Conservation (phyloP, 2,888 invertebrate species). For the Orgyia antiqua region DNA sequence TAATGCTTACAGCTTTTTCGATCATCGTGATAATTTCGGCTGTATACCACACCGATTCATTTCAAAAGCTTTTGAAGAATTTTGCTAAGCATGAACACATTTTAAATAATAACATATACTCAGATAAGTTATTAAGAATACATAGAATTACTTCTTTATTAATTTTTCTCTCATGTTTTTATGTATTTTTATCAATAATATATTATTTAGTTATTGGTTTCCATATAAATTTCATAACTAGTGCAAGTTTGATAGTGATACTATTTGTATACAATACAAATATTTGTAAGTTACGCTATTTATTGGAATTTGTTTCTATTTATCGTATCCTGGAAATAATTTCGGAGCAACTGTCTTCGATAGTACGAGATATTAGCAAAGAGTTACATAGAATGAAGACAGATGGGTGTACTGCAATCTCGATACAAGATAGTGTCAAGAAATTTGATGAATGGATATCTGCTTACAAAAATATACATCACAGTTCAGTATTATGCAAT, state of each 20-base stretch:
- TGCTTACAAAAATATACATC: slow-evolving; percentile 29
- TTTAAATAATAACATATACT: slow-evolving; percentile 8
- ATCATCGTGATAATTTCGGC: slow-evolving; percentile 6
- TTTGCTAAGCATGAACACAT: slow-evolving; percentile 9
- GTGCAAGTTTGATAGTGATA: too few relatives aligned
- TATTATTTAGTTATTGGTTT: neutral
- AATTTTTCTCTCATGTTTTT: neutral
- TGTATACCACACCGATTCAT: slow-evolving; percentile 8
- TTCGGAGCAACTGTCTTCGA: slow-evolving; percentile 28
- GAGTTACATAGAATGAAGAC: neutral
- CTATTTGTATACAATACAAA: slow-evolving; percentile 6
- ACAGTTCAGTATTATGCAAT: slow-evolving; percentile 27
- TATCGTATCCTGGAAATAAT: slow-evolving; percentile 23
- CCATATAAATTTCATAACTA: too few relatives aligned
- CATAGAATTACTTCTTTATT: slow-evolving; percentile 5
- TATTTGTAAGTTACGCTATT: slow-evolving; percentile 23
- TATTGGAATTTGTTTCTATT: slow-evolving; percentile 26
- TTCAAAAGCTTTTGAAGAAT: slow-evolving; percentile 11
- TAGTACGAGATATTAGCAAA: slow-evolving; percentile 8
- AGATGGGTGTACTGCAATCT: neutral
- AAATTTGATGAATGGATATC: slow-evolving; percentile 30
- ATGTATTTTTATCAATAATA: neutral
- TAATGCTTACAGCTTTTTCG: too few relatives aligned
- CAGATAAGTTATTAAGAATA: slow-evolving; percentile 7
- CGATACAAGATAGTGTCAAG: slow-evolving; percentile 1